A percentile compares a stretch with the other conserved stretches of the same genome.
phyloP scores from a whole-genome alignment of 1,140 invertebrate species.

The Halyomorpha halys region DNA sequence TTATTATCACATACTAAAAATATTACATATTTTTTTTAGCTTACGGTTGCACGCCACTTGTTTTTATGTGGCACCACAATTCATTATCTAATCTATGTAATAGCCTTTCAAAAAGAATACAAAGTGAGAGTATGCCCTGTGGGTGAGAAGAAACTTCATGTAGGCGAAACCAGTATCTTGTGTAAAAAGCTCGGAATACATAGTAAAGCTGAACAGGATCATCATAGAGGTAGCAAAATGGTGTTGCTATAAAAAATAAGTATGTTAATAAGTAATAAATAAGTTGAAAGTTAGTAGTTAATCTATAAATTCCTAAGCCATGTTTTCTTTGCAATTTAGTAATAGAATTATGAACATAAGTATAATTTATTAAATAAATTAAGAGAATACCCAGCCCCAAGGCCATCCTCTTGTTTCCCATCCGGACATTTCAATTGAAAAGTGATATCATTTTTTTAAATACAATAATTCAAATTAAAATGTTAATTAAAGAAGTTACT shows the following conservation, averaged over 20 bases:
- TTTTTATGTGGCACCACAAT: conserved; percentile 81
- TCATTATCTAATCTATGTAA: conserved; percentile 80
- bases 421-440: too few species aligned
- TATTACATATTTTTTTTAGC: conserved; percentile 36
- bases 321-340: too few species aligned
- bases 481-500: too few species aligned
- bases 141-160: conserved; percentile 84
- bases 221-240: conserved; percentile 87
- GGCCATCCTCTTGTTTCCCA: too few species aligned
- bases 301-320: background rate
- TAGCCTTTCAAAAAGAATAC: conserved; percentile 79
- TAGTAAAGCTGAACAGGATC: conserved; percentile 79
- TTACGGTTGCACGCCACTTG: conserved; percentile 83
- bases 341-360: too few species aligned
- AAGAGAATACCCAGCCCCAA: too few species aligned
- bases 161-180: conserved; percentile 80
- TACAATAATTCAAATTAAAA: too few species aligned
- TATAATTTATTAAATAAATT: too few species aligned
- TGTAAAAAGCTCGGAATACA: conserved; percentile 83
- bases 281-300: background rate
- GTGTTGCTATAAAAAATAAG: conserved; percentile 56
- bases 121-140: conserved; percentile 71
- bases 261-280: too few species aligned
- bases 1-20: conserved; percentile 12
- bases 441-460: too few species aligned